Conservation (phyloP, 2,113 vertebrate genomes). For the Saiga tatarica region DNA sequence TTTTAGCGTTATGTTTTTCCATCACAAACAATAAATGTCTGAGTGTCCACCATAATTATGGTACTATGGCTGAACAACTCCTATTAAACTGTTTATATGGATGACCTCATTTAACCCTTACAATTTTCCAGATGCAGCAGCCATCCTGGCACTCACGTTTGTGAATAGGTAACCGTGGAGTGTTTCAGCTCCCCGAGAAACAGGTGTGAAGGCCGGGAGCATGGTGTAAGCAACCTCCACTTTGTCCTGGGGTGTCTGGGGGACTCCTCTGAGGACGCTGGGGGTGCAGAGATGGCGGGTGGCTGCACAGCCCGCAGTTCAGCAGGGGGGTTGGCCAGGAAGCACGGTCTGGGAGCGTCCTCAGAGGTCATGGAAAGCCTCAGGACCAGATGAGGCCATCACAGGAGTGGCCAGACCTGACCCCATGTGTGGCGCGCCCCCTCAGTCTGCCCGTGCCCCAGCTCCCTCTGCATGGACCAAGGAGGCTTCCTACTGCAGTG, state of each 20-base stretch:
- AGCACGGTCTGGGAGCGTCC: not conserved
- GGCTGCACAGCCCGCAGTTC: not conserved
- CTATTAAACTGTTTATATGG: not conserved
- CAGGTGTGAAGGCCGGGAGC: not conserved
- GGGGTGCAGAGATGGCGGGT: not conserved
- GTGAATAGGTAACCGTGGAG: not conserved
- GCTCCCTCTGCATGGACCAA: not conserved
- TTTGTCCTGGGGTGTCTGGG: not conserved
- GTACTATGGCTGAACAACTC: not conserved
- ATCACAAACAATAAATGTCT: not conserved
- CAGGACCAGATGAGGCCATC: not conserved
- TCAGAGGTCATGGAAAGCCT: not conserved
- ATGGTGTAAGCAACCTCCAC: not conserved
- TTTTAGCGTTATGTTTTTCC: not conserved
- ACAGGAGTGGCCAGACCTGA: not conserved
- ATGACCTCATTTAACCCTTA: not conserved
- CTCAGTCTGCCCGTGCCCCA: not conserved
- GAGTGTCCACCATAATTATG: not conserved
- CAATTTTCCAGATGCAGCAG: not conserved
- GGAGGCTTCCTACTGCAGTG: not conserved
- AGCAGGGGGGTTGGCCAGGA: not conserved
- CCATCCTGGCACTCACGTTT: not conserved
- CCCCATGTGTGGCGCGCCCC: not conserved
- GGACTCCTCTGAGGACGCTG: not conserved
- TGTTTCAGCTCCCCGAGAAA: not conserved